Evolutionary conservation across 2,888 invertebrate species (phyloP).

Genomic region (Cephus pulcher): DNA sequence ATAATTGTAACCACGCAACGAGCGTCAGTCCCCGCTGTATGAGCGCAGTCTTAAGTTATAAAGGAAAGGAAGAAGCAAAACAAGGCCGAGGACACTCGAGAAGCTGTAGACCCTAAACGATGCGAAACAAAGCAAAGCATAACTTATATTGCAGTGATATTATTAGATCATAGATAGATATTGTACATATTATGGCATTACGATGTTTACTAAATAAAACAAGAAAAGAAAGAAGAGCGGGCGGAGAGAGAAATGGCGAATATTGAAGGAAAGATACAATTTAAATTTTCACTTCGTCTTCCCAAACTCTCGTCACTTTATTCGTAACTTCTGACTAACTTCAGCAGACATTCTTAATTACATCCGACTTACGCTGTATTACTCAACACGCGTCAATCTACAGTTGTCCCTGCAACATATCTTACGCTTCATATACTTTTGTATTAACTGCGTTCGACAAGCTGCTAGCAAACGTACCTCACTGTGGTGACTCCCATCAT

Average conservation of each 20-base stretch:
- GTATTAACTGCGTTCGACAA: no score
- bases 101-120: no score
- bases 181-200: conserved; percentile 56
- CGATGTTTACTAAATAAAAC: conserved; percentile 60
- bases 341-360: no score
- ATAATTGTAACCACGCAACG: conserved; percentile 32
- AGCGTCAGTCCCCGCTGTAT: conserved; percentile 30
- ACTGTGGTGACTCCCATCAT: no score
- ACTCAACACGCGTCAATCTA: no score
- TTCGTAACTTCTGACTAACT: no score
- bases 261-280: not conserved
- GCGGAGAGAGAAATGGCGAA: not conserved
- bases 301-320: no score
- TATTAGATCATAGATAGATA: conserved; percentile 58
- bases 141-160: conserved; percentile 50
- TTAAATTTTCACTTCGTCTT: no score
- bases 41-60: conserved; percentile 19
- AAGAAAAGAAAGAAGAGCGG: conserved; percentile 13
- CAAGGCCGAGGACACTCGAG: conserved; percentile 23
- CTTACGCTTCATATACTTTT: no score
- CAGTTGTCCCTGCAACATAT: no score
- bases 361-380: no score
- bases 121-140: not conserved
- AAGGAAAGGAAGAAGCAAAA: conserved; percentile 19
- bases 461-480: no score